Evolutionary conservation across 2,113 vertebrate genomes (phyloP), one percentile per base, ranked within the genome.

Genomic region (Ptychochromis oligacanthus): DNA sequence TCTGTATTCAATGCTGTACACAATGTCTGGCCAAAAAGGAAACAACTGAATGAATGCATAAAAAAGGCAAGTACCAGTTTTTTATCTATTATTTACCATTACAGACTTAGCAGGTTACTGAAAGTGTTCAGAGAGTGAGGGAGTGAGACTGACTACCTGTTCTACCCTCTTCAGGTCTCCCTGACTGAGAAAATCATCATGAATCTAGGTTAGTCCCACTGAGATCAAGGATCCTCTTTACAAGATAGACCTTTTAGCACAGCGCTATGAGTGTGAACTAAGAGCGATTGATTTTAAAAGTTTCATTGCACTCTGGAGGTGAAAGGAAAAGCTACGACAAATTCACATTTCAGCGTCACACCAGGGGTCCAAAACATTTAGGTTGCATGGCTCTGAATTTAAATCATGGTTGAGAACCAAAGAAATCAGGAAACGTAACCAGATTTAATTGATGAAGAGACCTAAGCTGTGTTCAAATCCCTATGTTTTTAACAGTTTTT

Each of bases 201-300:
- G 28, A 83, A 88, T 86, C 83, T 88, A 54, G 83, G 86, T 90
- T 88, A 86, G 83, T 80, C 74, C 86, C 77, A 43, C 55, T 67
- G 80, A 88, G 86, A 90, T 88, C 61, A 24, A 81, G 9, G 80
- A 84, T 79, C 67, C 72, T 84, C 65, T 81, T 67, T 56, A 84
- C 78, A 52, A 75, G 34, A 17, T 24, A 67, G 62, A 81, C 81
- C 78, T 86, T 78, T 81, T 75, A 67, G 67, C 78, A 5, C 34
- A 15, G 57, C 2, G 74, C 67, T 1, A 2, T 54, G 46, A 36
- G 38, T 34, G 58, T 72, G 31, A 81, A 75, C 64, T 31, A 31
- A 26, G 76, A 83, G 11, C 4, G 1, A 79, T 60, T 57, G 55
- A 82, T 57, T 72, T 77, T 20, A 31, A 76, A 67, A 61, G 26